phyloP scores from a whole-genome alignment of 2,113 vertebrate species.

The Rhinolophus ferrumequinum region DNA sequence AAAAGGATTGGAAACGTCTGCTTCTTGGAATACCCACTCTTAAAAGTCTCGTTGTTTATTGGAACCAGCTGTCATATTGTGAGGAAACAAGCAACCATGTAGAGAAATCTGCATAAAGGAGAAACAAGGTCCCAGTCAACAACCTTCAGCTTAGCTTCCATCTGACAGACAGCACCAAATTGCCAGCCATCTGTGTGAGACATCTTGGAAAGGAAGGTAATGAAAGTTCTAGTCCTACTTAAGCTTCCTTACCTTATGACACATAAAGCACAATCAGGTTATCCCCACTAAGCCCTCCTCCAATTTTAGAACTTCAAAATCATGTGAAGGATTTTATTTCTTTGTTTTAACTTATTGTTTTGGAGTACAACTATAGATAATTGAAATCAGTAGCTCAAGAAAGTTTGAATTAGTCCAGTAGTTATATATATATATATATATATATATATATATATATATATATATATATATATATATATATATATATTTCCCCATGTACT shows the following conservation, averaged over 20 bases:
- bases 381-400: neutral
- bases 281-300: neutral
- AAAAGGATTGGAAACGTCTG: neutral
- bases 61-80: neutral
- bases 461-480: neutral
- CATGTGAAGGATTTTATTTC: neutral
- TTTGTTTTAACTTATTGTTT: neutral
- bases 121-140: neutral
- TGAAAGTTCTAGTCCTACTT: neutral
- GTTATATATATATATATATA: neutral
- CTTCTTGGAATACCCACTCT: neutral
- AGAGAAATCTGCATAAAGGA: neutral
- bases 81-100: neutral
- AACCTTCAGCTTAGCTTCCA: neutral
- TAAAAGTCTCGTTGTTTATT: neutral
- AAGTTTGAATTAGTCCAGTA: neutral
- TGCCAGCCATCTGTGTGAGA: neutral
- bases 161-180: neutral
- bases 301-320: neutral
- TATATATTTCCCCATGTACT: neutral
- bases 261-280: neutral
- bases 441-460: neutral
- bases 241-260: neutral
- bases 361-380: neutral
- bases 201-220: neutral